phyloP scores from a whole-genome alignment of 1,140 invertebrate genomes.

The Epicauta chinensis region DNA sequence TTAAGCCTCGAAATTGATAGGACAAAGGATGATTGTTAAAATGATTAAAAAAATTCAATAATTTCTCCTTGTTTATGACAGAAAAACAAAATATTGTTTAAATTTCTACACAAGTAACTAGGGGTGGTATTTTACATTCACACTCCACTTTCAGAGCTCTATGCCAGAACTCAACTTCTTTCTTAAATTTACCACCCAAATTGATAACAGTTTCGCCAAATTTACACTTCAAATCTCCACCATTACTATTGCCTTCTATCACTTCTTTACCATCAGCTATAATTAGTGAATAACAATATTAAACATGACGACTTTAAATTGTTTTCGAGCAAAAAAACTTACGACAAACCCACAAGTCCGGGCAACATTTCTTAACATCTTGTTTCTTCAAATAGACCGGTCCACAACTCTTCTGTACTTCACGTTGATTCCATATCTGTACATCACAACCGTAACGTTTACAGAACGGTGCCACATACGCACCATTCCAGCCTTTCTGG shows the following conservation, averaged over 20 bases:
- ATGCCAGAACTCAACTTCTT: background rate
- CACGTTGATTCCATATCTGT: constrained; percentile 1
- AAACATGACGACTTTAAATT: background rate
- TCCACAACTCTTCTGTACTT: constrained; percentile 2
- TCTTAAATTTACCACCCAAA: constrained; percentile 6
- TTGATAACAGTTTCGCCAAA: constrained; percentile 5
- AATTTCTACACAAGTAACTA: constrained; percentile 4
- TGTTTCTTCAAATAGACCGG: background rate
- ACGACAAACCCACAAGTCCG: constrained; percentile 10
- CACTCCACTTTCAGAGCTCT: constrained; percentile 1
- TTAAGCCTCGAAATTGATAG: too few species aligned
- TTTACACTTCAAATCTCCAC: constrained; percentile 1
- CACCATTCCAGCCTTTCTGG: constrained; percentile 8
- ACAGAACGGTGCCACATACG: constrained; percentile 13
- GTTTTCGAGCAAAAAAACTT: background rate
- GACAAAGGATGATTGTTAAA: too few species aligned
- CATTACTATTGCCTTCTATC: background rate
- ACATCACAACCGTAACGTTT: constrained; percentile 4
- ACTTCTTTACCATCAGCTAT: constrained; percentile 6
- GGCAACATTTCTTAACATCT: constrained; percentile 2
- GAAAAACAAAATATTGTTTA: too few species aligned
- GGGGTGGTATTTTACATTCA: constrained; percentile 8
- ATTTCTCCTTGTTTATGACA: too few species aligned
- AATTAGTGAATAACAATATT: background rate
- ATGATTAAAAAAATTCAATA: too few species aligned